These are phyloP conservation scores for Caenorhabditis macrosperma DNA, from an alignment of 2,888 invertebrate species.

Conservation along the genomic window DNA sequence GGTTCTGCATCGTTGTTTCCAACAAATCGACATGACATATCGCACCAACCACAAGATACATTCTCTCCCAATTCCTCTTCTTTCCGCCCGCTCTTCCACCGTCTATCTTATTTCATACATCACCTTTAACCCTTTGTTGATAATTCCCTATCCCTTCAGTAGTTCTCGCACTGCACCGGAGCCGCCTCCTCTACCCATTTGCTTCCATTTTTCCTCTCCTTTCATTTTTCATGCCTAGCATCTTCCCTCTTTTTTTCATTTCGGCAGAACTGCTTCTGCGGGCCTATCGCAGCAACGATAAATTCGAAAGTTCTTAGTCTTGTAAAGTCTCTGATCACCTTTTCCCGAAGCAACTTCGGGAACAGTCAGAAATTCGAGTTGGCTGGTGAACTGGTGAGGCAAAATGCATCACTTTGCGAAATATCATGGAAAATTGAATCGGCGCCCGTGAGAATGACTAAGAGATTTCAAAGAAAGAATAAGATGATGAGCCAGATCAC, in stretches of 20 bases:
- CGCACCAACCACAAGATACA: constrained; percentile 31
- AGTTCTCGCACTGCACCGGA: constrained; percentile 18
- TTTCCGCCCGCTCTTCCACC: not conserved
- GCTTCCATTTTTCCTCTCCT: constrained; percentile 19
- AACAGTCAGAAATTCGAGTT: no score
- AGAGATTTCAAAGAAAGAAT: no score
- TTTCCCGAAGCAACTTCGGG: no score
- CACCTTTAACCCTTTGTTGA: constrained; percentile 9
- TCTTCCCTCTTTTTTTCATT: not conserved
- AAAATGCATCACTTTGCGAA: no score
- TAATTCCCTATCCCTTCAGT: constrained; percentile 1
- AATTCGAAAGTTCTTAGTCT: no score
- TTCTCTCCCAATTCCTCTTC: constrained; percentile 9
- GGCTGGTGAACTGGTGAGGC: no score
- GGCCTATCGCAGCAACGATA: no score
- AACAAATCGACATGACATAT: constrained; percentile 58
- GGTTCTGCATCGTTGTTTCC: constrained; percentile 31
- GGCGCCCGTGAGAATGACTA: no score
- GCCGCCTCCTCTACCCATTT: not conserved
- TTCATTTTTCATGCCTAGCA: not conserved
- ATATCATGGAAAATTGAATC: no score
- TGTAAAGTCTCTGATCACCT: no score
- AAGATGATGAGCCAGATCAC: no score
- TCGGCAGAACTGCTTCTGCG: no score
- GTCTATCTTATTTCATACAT: constrained; percentile 7